These are phyloP conservation scores for Rhineura floridana DNA, from an alignment of 2,113 vertebrate genomes.

Conservation along the genomic window DNA sequence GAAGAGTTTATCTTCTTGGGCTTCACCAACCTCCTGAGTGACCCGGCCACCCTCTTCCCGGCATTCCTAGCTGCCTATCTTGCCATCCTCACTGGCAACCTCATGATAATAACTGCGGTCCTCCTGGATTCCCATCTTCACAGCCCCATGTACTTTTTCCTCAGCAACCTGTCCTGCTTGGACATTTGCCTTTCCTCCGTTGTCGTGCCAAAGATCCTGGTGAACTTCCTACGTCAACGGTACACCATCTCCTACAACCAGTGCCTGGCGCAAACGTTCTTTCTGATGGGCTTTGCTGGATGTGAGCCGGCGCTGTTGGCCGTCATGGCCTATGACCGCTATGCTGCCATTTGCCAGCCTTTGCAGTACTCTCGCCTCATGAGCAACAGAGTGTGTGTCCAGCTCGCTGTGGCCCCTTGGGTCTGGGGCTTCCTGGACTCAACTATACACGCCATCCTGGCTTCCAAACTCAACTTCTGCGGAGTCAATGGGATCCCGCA, in stretches of 20 bases:
- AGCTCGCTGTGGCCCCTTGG: constrained; percentile 8
- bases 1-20: constrained; percentile 51
- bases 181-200: constrained; percentile 41
- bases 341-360: neutral
- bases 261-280: constrained; percentile 47
- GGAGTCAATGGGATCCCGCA: neutral
- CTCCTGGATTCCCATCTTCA: constrained; percentile 34
- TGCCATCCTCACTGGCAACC: constrained; percentile 31
- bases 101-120: constrained; percentile 37
- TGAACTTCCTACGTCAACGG: constrained; percentile 29
- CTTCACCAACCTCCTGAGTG: neutral
- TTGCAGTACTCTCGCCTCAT: neutral
- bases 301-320: constrained; percentile 32
- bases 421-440: constrained; percentile 35
- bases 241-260: constrained; percentile 43
- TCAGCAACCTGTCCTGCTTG: constrained; percentile 52
- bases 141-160: constrained; percentile 56
- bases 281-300: constrained; percentile 44
- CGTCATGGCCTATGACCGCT: constrained; percentile 11
- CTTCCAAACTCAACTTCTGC: too few relatives aligned
- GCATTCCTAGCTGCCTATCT: constrained; percentile 45
- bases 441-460: constrained; percentile 33
- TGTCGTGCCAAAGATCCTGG: constrained; percentile 48
- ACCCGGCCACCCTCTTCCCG: constrained; percentile 34
- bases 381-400: neutral